Base-by-base conservation (phyloP, 2,888 invertebrate species). In the Peribatodes rhomboidaria region DNA sequence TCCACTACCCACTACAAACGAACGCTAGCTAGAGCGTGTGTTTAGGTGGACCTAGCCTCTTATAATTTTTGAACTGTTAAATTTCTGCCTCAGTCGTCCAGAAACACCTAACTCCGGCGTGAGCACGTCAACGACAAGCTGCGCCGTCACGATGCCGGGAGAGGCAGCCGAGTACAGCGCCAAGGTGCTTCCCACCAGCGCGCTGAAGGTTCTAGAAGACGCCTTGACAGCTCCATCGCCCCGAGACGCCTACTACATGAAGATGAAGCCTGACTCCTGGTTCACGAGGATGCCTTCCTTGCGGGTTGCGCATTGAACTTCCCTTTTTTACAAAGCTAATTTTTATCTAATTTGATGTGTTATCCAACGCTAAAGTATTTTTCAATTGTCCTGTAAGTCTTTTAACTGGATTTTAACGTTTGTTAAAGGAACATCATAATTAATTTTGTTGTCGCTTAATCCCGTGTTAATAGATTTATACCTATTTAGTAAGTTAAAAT, bases 131-230 rank as follows among this genome's bases (percentile, higher is more conserved):
- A 89, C 92, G 22, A 88, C 88, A 9, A 90, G 87, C 65, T 94
- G 94, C 75, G 92, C 94, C 1, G 94, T 88, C 68, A 92, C 88
- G 70, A 94, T 88, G 94, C 94, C 90, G 1, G 93, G 93, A 0
- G 94, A 95, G 75, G 95, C 95, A 47, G 94, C 94, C 0, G 95
- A 95, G 73, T 95, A 95, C 84, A 94, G 95, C 81, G 95, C 95
- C 35, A 94, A 95, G 78, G 94, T 95, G 6, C 89, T 96, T 3
- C 95, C 95, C 27, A 90, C 94, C 69, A 94, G 90, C 77, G 95
- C 95, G 1, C 84, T 95, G 69, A 94, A 94, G 74, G 91, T 94
- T 18, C 89, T 96, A 54, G 95, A 95, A 77, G 95, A 95, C 55
- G 95, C 95, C 9, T 91, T 96, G 14, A 94, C 92, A 70, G 89